Evolutionary conservation across 2,113 vertebrate genomes (phyloP).

Genomic region (Lepus americanus): DNA sequence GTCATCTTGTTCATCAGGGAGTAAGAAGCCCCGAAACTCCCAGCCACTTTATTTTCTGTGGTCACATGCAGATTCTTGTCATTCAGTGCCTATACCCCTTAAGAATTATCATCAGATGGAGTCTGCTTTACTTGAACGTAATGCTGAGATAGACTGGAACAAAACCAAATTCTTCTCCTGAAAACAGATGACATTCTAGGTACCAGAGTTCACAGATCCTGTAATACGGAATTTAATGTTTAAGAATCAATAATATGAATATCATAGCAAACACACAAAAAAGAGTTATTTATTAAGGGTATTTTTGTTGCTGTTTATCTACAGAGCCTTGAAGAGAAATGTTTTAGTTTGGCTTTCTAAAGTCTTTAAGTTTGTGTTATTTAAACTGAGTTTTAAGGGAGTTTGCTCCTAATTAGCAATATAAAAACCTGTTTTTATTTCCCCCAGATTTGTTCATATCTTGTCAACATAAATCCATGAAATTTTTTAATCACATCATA

Average conservation of each 20-base stretch:
- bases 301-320: background rate
- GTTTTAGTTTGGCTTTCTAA: background rate
- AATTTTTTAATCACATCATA: background rate
- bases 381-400: background rate
- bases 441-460: background rate
- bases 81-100: background rate
- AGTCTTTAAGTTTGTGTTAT: background rate
- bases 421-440: background rate
- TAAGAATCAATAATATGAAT: background rate
- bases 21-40: background rate
- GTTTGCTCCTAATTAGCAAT: constrained; percentile 6
- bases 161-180: background rate
- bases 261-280: background rate
- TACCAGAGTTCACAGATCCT: background rate
- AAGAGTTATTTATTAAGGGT: background rate
- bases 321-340: background rate
- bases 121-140: background rate
- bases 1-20: background rate
- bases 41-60: background rate
- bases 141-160: background rate
- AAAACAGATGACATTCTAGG: background rate
- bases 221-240: background rate
- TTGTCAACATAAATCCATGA: background rate
- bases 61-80: background rate
- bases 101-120: background rate